phyloP scores from a whole-genome alignment of 1,140 invertebrate species.

The Lysiphlebus fabarum region DNA sequence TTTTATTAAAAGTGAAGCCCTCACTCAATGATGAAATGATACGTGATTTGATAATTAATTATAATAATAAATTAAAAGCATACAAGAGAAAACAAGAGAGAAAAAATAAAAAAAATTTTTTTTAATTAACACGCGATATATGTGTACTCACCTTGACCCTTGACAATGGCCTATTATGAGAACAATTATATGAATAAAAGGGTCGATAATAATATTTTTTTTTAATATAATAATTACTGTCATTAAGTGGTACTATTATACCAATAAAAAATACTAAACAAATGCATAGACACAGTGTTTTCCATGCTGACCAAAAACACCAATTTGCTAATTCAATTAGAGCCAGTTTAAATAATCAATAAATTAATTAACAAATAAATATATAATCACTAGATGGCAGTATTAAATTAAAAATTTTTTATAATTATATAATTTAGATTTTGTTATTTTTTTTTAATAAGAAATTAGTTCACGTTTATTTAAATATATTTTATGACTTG shows the following conservation, averaged over 20 bases:
- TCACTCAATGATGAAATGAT: too few relatives aligned
- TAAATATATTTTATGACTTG: background rate
- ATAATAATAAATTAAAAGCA: background rate
- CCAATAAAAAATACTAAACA: conserved; percentile 46
- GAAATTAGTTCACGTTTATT: background rate
- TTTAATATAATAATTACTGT: background rate
- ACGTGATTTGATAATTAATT: background rate
- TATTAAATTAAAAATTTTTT: too few relatives aligned
- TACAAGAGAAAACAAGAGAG: background rate
- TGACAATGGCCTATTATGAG: conserved; percentile 21
- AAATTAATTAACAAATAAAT: background rate
- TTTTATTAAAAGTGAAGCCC: background rate
- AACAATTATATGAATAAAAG: conserved; percentile 25
- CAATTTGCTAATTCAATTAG: conserved; percentile 42
- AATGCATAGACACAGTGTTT: conserved; percentile 33
- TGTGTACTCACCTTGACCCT: conserved; percentile 25
- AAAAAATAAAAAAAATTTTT: too few relatives aligned
- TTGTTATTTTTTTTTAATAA: too few relatives aligned
- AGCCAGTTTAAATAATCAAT: conserved; percentile 41
- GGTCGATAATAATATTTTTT: background rate
- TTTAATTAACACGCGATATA: too few relatives aligned
- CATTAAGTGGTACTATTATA: conserved; percentile 34
- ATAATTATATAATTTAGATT: too few relatives aligned
- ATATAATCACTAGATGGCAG: conserved; percentile 3
- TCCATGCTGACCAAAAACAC: conserved; percentile 46